Conservation (phyloP, 1,140 invertebrate species). For the Pogonognathellus flavescens region DNA sequence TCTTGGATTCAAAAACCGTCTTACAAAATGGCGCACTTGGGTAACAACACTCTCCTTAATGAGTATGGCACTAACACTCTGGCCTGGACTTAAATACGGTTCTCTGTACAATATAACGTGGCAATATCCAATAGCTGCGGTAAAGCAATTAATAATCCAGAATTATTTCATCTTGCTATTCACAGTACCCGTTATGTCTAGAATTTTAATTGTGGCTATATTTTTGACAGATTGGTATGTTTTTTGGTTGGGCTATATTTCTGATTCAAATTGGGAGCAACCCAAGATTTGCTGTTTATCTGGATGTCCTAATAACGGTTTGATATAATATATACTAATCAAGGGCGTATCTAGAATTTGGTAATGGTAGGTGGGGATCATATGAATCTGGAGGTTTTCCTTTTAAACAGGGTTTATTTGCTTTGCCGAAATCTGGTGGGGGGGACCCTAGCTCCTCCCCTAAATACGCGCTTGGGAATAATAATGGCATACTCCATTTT, state of each 20-base stretch:
- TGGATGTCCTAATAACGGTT: constrained; percentile 54
- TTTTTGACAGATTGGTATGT: constrained; percentile 60
- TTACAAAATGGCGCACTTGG: not conserved
- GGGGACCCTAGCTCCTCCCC: no score
- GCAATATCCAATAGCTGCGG: not conserved
- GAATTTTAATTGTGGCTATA: no score
- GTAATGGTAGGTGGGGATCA: no score
- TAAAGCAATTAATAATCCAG: not conserved
- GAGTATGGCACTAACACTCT: not conserved
- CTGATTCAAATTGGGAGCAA: constrained; percentile 46
- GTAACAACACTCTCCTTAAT: not conserved
- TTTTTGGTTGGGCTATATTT: constrained; percentile 59
- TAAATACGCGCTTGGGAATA: no score
- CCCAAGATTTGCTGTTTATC: constrained; percentile 46
- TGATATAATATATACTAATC: no score
- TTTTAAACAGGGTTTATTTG: no score
- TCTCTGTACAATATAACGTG: not conserved
- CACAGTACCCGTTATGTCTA: no score
- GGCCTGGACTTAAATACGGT: not conserved
- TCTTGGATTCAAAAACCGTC: not conserved
- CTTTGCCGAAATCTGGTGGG: no score
- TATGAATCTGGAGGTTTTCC: no score
- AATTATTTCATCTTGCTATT: no score
- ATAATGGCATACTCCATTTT: no score
- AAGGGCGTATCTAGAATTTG: no score